Evolutionary conservation across 2,888 invertebrate genomes (phyloP), one percentile per base, ranked within the genome.

Genomic region (Eupithecia tripunctaria): DNA sequence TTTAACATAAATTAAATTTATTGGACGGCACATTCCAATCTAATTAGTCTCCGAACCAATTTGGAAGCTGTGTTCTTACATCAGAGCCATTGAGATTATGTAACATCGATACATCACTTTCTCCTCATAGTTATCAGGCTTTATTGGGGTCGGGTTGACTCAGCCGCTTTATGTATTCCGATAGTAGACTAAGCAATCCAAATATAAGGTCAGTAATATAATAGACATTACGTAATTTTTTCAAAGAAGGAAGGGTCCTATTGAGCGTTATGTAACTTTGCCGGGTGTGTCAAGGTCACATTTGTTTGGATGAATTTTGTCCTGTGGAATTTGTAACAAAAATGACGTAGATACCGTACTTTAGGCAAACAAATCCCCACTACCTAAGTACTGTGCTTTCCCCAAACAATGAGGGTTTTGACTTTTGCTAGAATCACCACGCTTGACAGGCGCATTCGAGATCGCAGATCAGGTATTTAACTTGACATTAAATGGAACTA

Each of bases 91-190:
- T 80, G 75, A 81, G 78, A 83, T 93, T 92, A 82, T 88, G 85
- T 89, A 91, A 93, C 80, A 80, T 82, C 88, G 83, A 92, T 89
- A 87, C 90, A 91, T 92, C 91, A 92, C 93, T 93, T 93, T 93
- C 93, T 92, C 92, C 86, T 85, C 83, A 87, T 71, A 70, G 88
- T 83, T 88, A 90, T 89, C 87, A 86, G 85, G 81, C 84, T 84
- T 86, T 89, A 91, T 90, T 89, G 85, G 89, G 90, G 85, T 80
- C 80, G 76, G 79, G 84, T 90, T 88, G 88, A 89, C 85, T 91
- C 91, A 89, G 86, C 82, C 85, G 83, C 83, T 84, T 90, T 89
- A 86, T 86, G 87, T 87, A 90, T 91, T 88, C 89, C 82, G 86
- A 89, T 89, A 87, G 88, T 85, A 86, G 78, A 78, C 84, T 83